Percentiles rank a stretch among this genome's conserved stretches.
Evolutionary conservation across 2,113 vertebrate genomes (phyloP).

Genomic region (Bostrychus sinensis): DNA sequence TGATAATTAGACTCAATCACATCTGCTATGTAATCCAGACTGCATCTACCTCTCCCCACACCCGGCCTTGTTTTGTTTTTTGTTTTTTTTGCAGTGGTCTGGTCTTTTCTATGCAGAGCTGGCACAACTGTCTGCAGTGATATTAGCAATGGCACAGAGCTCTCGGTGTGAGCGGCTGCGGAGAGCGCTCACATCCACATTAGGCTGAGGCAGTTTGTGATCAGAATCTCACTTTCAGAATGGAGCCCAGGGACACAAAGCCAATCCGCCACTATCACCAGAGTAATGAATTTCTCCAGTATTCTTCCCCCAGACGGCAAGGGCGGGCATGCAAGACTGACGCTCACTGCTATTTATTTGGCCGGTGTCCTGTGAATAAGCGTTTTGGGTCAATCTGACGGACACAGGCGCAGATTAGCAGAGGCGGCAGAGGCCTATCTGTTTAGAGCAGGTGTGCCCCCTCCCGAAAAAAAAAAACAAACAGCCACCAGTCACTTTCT

Average conservation of each 20-base stretch:
- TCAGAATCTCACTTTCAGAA: conserved; percentile 56
- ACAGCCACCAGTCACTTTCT: conserved; percentile 12
- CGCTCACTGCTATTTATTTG: conserved; percentile 59
- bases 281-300: conserved; percentile 62
- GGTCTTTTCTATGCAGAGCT: not conserved
- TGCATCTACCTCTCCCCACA: not conserved
- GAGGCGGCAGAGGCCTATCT: conserved; percentile 43
- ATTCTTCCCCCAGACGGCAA: conserved; percentile 49
- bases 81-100: not conserved
- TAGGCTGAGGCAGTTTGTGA: conserved; percentile 46
- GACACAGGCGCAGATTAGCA: conserved; percentile 42
- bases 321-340: conserved; percentile 37
- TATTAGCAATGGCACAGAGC: not conserved
- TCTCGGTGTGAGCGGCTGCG: conserved; percentile 27
- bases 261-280: conserved; percentile 58
- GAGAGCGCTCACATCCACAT: conserved; percentile 40
- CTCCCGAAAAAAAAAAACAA: no score
- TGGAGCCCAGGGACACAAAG: conserved; percentile 48
- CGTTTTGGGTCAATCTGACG: conserved; percentile 35
- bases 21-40: not conserved
- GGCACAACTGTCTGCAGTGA: not conserved
- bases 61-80: no score
- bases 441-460: conserved; percentile 38
- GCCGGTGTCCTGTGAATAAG: conserved; percentile 23
- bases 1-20: not conserved